These are phyloP conservation scores for Drosophila emarginata DNA, from an alignment of 2,888 invertebrate genomes.

Conservation along the genomic window DNA sequence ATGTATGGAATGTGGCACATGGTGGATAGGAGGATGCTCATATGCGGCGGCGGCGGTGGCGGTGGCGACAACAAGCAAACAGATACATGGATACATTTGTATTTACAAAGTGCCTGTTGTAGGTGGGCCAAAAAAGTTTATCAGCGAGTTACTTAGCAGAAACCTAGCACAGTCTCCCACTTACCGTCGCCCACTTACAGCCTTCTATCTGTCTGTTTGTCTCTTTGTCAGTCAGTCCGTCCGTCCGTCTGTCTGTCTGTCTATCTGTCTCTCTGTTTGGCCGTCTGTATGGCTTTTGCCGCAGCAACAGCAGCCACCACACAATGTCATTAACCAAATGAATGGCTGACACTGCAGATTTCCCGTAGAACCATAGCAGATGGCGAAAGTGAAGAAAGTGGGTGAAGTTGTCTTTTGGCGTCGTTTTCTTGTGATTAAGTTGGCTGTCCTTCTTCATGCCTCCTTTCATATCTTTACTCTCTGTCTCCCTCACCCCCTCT, in stretches of 20 bases:
- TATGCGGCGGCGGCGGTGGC: slow-evolving; percentile 28
- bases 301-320: slow-evolving; percentile 60
- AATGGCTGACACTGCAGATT: slow-evolving; percentile 77
- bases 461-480: too few relatives aligned
- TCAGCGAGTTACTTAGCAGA: slow-evolving; percentile 53
- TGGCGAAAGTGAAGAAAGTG: not conserved
- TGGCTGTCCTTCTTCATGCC: slow-evolving; percentile 39
- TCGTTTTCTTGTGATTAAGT: slow-evolving; percentile 76
- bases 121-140: slow-evolving; percentile 40
- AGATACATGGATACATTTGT: slow-evolving; percentile 18
- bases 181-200: not conserved
- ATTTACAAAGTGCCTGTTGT: slow-evolving; percentile 12
- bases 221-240: not conserved
- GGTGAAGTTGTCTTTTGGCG: slow-evolving; percentile 16
- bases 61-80: slow-evolving; percentile 33
- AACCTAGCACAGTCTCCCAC: not conserved
- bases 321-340: slow-evolving; percentile 77
- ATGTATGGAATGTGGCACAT: not conserved
- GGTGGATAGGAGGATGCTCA: slow-evolving; percentile 26
- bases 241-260: not conserved
- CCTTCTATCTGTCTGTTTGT: not conserved
- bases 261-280: slow-evolving; percentile 24
- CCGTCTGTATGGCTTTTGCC: slow-evolving; percentile 62
- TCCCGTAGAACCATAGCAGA: slow-evolving; percentile 18
- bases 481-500: too few relatives aligned